A percentile compares a stretch with the other conserved stretches of the same genome.
phyloP scores from a whole-genome alignment of 1,140 invertebrate genomes.

The Diploscapter pachys region DNA sequence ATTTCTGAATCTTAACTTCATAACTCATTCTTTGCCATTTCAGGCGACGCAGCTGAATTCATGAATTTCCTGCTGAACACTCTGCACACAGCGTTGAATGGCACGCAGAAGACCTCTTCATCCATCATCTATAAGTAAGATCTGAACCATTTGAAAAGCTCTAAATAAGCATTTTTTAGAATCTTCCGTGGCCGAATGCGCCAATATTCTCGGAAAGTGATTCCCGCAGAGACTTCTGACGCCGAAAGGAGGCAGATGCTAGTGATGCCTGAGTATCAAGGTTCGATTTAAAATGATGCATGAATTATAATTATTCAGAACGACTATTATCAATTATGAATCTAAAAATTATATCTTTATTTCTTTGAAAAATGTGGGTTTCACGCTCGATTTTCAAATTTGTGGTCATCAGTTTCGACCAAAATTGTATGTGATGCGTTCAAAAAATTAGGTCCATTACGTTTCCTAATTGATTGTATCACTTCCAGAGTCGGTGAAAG shows the following conservation, averaged over 20 bases:
- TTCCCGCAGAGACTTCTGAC: slow-evolving; percentile 81
- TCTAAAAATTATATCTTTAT: too few species aligned
- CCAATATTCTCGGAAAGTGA: slow-evolving; percentile 87
- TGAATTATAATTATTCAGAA: slow-evolving; percentile 38
- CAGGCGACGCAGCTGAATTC: slow-evolving; percentile 93
- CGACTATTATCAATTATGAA: too few species aligned
- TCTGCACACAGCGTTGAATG: slow-evolving; percentile 80
- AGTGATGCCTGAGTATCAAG: slow-evolving; percentile 78
- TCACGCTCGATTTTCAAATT: neutral
- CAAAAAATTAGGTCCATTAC: neutral
- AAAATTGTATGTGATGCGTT: neutral
- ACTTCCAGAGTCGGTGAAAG: slow-evolving; percentile 72
- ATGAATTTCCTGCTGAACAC: slow-evolving; percentile 93
- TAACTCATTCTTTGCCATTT: slow-evolving; percentile 24
- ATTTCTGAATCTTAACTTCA: slow-evolving; percentile 7
- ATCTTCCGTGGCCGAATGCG: slow-evolving; percentile 92
- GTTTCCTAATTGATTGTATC: too few species aligned
- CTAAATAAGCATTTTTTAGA: slow-evolving; percentile 11
- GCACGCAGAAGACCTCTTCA: slow-evolving; percentile 70
- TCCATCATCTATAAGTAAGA: slow-evolving; percentile 80
- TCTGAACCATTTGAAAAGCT: neutral
- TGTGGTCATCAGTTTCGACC: slow-evolving; percentile 45
- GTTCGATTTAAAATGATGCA: slow-evolving; percentile 53
- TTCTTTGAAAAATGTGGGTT: neutral
- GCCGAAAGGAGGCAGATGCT: slow-evolving; percentile 76